These are phyloP conservation scores for Parelbella ahira DNA, from an alignment of 2,888 invertebrate genomes.

Conservation along the genomic window DNA sequence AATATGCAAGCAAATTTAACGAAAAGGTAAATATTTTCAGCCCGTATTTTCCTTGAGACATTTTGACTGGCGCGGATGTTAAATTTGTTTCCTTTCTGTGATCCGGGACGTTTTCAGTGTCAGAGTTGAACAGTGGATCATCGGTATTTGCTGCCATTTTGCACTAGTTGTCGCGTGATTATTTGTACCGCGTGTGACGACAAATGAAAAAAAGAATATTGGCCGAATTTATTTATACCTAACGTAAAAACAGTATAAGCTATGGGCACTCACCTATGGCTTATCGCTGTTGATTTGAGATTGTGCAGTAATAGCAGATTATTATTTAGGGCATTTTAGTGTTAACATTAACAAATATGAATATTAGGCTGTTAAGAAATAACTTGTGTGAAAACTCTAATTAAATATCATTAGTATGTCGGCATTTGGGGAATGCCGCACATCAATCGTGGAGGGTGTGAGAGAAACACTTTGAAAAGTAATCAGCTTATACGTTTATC, in stretches of 20 bases:
- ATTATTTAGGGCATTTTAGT: constrained; percentile 6
- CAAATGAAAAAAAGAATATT: constrained; percentile 19
- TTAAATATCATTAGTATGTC: too few relatives aligned
- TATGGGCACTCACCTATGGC: constrained; percentile 26
- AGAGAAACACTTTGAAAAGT: too few relatives aligned
- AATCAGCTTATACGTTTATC: too few relatives aligned
- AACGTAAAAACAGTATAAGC: constrained; percentile 27
- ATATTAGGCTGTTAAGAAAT: too few relatives aligned
- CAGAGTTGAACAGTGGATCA: constrained; percentile 34
- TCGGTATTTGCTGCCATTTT: constrained; percentile 42
- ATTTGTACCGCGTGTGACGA: constrained; percentile 15
- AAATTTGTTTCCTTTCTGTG: constrained; percentile 26
- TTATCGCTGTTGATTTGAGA: constrained; percentile 39
- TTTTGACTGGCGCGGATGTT: not conserved
- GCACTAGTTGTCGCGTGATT: constrained; percentile 15
- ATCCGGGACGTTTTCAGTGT: constrained; percentile 26
- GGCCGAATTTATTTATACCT: constrained; percentile 30
- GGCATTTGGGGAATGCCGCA: too few relatives aligned
- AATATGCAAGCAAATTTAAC: constrained; percentile 49
- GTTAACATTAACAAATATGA: too few relatives aligned
- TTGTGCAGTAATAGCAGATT: constrained; percentile 3
- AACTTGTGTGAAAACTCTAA: too few relatives aligned
- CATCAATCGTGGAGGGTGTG: too few relatives aligned
- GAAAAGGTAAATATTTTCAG: constrained; percentile 47
- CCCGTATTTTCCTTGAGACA: constrained; percentile 34